These are phyloP conservation scores for Oasisia sp. DNA, from an alignment of 2,888 invertebrate species.

Conservation along the genomic window DNA sequence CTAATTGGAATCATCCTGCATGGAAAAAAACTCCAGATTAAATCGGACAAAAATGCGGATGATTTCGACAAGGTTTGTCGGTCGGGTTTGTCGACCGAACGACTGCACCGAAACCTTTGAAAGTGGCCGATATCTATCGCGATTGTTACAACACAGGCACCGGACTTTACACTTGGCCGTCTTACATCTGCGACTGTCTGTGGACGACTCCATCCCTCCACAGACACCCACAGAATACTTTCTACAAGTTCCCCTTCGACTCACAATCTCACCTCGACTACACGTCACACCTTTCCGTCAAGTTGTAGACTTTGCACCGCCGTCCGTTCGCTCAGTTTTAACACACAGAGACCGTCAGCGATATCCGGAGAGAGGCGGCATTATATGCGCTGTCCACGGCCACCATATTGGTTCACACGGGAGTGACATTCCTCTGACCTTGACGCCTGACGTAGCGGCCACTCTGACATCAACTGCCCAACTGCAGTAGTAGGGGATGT, in stretches of 20 bases:
- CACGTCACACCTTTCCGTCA: background rate
- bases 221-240: background rate
- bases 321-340: background rate
- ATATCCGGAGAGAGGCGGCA: background rate
- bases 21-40: background rate
- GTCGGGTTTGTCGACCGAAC: background rate
- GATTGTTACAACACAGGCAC: background rate
- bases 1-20: background rate
- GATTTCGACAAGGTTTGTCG: background rate
- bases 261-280: background rate
- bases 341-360: background rate
- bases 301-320: background rate
- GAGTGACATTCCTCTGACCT: background rate
- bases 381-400: background rate
- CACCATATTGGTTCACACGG: background rate
- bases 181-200: background rate
- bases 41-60: background rate
- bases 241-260: background rate
- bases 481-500: background rate
- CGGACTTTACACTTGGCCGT: background rate
- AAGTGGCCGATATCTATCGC: background rate
- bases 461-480: background rate
- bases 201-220: background rate
- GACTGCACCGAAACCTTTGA: background rate
- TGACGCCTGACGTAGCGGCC: background rate